phyloP scores from a whole-genome alignment of 2,797 vertebrate genomes.

The Forpus xanthops region DNA sequence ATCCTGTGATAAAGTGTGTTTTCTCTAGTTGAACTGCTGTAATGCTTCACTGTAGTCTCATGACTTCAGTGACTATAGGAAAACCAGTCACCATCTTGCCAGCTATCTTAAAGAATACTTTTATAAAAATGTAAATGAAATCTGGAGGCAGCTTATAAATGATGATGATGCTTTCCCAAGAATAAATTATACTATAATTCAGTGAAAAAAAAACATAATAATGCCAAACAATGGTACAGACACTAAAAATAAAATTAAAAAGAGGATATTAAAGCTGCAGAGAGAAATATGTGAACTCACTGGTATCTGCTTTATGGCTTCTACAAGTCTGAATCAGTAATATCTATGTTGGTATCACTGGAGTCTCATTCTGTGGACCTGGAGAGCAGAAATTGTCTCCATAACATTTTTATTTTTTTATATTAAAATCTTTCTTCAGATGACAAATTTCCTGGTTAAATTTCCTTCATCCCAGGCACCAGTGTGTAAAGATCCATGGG shows the following conservation, averaged over 20 bases:
- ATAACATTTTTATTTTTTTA: not conserved
- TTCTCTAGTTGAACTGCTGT: not conserved
- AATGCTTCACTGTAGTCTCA: not conserved
- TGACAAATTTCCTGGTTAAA: not conserved
- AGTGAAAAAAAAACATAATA: not conserved
- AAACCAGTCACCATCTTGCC: not conserved
- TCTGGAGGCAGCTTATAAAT: not conserved
- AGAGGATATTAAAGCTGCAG: not conserved
- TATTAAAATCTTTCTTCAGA: not conserved
- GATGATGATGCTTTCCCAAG: not conserved
- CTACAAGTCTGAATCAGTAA: not conserved
- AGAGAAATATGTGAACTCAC: not conserved
- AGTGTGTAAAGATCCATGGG: not conserved
- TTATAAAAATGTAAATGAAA: constrained; percentile 3
- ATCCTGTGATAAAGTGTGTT: not conserved
- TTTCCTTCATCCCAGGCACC: not conserved
- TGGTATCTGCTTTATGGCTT: not conserved
- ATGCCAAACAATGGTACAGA: not conserved
- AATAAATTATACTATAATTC: not conserved
- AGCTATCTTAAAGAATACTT: not conserved
- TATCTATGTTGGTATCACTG: not conserved
- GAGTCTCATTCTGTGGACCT: not conserved
- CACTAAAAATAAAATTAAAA: not conserved
- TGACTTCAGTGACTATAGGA: not conserved
- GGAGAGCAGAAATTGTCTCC: not conserved